A percentile compares a stretch with the other conserved stretches of the same genome.
phyloP scores from a whole-genome alignment of 2,888 invertebrate genomes.

The Cephus pygmeus region DNA sequence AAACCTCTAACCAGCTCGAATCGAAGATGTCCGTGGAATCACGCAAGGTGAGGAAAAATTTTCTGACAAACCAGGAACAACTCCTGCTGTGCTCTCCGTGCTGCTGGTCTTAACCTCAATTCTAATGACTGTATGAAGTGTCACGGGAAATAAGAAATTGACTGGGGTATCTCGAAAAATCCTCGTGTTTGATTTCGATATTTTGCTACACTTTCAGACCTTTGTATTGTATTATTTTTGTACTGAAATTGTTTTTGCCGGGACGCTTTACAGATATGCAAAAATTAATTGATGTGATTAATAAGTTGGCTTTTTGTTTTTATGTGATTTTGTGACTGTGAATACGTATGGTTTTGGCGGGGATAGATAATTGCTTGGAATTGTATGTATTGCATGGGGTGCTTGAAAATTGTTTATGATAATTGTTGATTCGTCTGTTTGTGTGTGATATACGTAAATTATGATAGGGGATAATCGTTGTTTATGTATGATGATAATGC shows the following conservation, averaged over 20 bases:
- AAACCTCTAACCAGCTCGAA: conserved; percentile 37
- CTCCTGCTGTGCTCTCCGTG: background rate
- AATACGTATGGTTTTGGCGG: background rate
- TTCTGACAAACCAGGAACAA: background rate
- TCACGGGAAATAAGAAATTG: background rate
- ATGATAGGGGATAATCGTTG: background rate
- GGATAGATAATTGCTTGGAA: background rate
- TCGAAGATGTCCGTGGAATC: conserved; percentile 33
- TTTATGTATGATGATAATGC: background rate
- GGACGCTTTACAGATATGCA: background rate
- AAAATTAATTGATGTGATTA: background rate
- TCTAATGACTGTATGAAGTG: background rate
- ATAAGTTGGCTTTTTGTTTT: background rate
- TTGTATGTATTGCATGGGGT: background rate
- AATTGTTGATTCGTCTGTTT: background rate
- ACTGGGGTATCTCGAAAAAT: background rate
- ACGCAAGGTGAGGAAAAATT: conserved; percentile 33
- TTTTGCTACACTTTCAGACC: background rate
- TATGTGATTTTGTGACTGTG: background rate
- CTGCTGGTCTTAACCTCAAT: background rate
- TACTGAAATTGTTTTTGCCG: background rate
- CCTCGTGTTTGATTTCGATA: background rate
- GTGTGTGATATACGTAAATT: background rate
- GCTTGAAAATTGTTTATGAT: background rate
- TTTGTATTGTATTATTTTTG: background rate